These are phyloP conservation scores for Torymus aiolomorphi DNA, from an alignment of 2,888 invertebrate genomes.

Conservation along the genomic window DNA sequence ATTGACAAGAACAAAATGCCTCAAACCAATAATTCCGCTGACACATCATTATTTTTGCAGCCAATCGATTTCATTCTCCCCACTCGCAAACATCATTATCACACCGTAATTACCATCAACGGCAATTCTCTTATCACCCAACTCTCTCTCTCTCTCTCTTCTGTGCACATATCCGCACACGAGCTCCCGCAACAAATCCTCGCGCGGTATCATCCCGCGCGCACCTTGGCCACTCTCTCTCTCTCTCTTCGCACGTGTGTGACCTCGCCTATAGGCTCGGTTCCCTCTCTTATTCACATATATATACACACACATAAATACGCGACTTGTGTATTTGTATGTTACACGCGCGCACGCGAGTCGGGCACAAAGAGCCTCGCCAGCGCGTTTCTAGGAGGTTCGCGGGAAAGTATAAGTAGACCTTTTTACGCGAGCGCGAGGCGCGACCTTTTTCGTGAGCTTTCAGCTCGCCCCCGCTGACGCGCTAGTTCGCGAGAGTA, in stretches of 20 bases:
- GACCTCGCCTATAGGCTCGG: slow-evolving; percentile 38
- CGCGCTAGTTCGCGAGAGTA: too few relatives aligned
- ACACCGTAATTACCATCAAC: too few relatives aligned
- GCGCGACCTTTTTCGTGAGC: too few relatives aligned
- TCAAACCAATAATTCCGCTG: too few relatives aligned
- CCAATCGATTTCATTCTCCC: too few relatives aligned
- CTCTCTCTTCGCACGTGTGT: slow-evolving; percentile 39
- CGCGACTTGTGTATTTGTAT: neutral
- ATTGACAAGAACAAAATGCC: too few relatives aligned
- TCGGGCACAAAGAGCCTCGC: slow-evolving; percentile 26
- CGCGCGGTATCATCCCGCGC: slow-evolving; percentile 16
- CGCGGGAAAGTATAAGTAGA: slow-evolving; percentile 30
- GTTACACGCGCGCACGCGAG: neutral
- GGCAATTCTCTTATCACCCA: too few relatives aligned
- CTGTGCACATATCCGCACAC: neutral
- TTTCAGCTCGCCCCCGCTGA: too few relatives aligned
- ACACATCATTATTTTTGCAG: too few relatives aligned
- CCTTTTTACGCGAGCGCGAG: slow-evolving; percentile 4
- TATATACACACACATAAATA: neutral
- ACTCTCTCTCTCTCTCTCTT: too few relatives aligned
- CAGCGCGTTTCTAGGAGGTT: slow-evolving; percentile 26
- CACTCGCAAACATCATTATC: too few relatives aligned
- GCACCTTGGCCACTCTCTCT: slow-evolving; percentile 2
- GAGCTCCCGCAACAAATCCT: neutral
- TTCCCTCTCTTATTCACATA: neutral